Conservation (phyloP, 1,140 invertebrate species). For the Drosophila ohnishii region DNA sequence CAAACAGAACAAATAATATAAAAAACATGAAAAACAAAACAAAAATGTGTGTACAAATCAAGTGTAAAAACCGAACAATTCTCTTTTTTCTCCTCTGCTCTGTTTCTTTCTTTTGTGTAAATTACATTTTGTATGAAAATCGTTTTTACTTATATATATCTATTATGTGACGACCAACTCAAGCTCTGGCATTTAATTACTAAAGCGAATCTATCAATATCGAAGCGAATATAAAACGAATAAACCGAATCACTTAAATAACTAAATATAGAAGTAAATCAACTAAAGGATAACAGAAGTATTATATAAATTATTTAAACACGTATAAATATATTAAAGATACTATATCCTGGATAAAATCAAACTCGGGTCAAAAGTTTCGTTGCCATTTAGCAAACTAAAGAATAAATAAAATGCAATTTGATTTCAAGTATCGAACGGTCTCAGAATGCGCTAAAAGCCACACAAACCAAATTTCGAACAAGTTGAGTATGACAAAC, state of each 20-base stretch:
- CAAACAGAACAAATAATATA: constrained; percentile 35
- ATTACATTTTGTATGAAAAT: constrained; percentile 73
- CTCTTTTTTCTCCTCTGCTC: constrained; percentile 81
- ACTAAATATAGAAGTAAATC: constrained; percentile 53
- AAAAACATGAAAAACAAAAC: constrained; percentile 51
- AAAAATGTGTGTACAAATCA: constrained; percentile 78
- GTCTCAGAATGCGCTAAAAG: constrained; percentile 47
- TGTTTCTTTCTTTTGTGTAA: constrained; percentile 79
- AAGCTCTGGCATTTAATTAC: constrained; percentile 81
- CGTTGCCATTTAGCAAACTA: constrained; percentile 46
- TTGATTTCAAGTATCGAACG: constrained; percentile 42
- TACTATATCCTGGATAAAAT: constrained; percentile 37
- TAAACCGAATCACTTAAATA: constrained; percentile 50
- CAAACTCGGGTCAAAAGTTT: constrained; percentile 33
- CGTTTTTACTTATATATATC: constrained; percentile 63
- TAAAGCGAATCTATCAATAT: constrained; percentile 66
- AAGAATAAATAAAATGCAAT: constrained; percentile 40
- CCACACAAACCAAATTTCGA: constrained; percentile 71
- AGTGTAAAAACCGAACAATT: constrained; percentile 77
- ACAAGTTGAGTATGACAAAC: constrained; percentile 77
- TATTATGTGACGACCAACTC: constrained; percentile 56
- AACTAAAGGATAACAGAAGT: constrained; percentile 65
- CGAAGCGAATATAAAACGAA: constrained; percentile 60
- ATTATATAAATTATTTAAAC: constrained; percentile 61
- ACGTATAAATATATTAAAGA: constrained; percentile 32